Conservation (phyloP, 1,140 invertebrate species). For the Parasteatoda tepidariorum region DNA sequence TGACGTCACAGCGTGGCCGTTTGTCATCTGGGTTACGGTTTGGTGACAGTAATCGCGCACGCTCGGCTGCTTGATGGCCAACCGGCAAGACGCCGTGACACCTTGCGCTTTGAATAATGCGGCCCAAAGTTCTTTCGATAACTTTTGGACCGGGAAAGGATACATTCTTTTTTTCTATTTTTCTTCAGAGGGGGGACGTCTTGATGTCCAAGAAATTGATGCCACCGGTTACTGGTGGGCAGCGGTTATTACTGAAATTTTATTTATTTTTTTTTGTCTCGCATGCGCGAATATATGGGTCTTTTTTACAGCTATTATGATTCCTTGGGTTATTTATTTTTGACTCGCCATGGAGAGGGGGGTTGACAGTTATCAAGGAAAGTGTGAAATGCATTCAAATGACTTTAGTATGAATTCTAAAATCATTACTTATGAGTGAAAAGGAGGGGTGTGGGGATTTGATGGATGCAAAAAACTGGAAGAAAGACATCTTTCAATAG, state of each 20-base stretch:
- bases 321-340: conserved; percentile 44
- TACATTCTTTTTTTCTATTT: conserved; percentile 24
- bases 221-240: conserved; percentile 18
- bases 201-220: conserved; percentile 59
- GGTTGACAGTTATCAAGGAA: background rate
- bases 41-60: conserved; percentile 58
- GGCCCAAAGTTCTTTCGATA: conserved; percentile 48
- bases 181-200: conserved; percentile 4
- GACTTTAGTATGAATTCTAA: conserved; percentile 35
- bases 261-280: conserved; percentile 7
- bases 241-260: conserved; percentile 38
- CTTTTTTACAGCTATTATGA: conserved; percentile 43
- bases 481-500: background rate
- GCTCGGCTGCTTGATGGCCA: conserved; percentile 53
- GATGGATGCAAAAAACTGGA: background rate
- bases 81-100: conserved; percentile 58
- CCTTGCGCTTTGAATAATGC: conserved; percentile 59
- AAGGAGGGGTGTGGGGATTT: too few relatives aligned
- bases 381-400: conserved; percentile 43
- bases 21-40: conserved; percentile 56
- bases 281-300: background rate
- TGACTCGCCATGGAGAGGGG: background rate
- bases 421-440: conserved; percentile 37
- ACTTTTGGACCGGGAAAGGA: conserved; percentile 53
- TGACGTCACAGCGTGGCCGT: conserved; percentile 57